Evolutionary conservation across 1,140 invertebrate species (phyloP).

Genomic region (Aricia agestis): DNA sequence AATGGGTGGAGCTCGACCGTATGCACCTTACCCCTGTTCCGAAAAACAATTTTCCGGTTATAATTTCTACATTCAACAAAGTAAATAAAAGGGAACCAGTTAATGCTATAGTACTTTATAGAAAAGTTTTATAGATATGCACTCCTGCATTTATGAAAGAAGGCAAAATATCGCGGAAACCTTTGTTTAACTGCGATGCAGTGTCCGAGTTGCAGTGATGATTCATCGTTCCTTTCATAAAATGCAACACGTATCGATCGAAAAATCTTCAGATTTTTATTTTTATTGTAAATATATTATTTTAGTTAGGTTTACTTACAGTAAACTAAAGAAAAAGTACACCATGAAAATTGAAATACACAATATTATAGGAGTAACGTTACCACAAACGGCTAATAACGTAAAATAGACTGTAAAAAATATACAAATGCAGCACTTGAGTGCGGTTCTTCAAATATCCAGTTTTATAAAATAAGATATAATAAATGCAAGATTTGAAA

Average conservation of each 20-base stretch:
- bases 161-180: background rate
- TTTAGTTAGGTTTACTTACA: too few species aligned
- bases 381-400: too few species aligned
- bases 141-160: background rate
- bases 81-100: too few species aligned
- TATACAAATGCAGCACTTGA: background rate
- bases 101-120: background rate
- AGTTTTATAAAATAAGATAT: background rate
- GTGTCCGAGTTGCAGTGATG: slow-evolving; percentile 6
- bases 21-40: background rate
- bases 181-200: slow-evolving; percentile 3
- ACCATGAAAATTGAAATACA: too few species aligned
- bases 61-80: too few species aligned
- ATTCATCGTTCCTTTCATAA: background rate
- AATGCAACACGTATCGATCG: too few species aligned
- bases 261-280: too few species aligned
- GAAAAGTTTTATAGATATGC: background rate
- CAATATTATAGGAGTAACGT: too few species aligned
- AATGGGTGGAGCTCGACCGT: slow-evolving; percentile 15
- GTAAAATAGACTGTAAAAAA: background rate
- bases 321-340: too few species aligned
- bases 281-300: too few species aligned
- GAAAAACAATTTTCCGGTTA: background rate
- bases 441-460: background rate
- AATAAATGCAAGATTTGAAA: slow-evolving; percentile 6